phyloP scores from a whole-genome alignment of 2,113 vertebrate genomes.

The Trochalopteron elliotii region DNA sequence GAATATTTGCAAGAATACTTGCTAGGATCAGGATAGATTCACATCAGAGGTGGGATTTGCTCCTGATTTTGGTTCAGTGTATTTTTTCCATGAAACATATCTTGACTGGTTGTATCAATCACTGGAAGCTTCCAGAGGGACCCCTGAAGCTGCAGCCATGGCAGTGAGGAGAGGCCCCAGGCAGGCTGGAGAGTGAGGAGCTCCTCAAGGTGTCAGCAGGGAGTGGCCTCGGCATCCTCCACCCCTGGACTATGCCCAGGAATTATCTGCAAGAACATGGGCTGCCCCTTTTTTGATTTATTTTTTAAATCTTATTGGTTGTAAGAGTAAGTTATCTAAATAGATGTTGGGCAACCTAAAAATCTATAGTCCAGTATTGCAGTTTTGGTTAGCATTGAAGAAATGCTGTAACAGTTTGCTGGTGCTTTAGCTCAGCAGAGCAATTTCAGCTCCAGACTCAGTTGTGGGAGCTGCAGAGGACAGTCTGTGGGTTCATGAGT shows the following conservation, averaged over 20 bases:
- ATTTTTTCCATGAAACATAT: background rate
- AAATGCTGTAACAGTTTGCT: background rate
- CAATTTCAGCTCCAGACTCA: background rate
- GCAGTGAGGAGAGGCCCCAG: background rate
- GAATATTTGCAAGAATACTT: background rate
- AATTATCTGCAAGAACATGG: background rate
- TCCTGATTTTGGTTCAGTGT: background rate
- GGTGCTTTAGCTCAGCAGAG: background rate
- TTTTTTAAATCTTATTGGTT: background rate
- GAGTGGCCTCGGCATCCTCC: background rate
- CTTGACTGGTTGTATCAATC: background rate
- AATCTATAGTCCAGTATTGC: background rate
- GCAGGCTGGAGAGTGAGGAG: accelerated
- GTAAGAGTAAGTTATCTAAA: background rate
- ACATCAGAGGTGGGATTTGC: background rate
- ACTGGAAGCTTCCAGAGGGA: background rate
- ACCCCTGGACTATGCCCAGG: background rate
- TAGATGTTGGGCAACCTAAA: background rate
- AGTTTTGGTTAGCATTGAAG: background rate
- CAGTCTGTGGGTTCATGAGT: accelerated
- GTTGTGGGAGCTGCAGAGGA: background rate
- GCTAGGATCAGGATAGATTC: background rate
- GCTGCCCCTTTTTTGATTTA: background rate
- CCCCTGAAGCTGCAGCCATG: background rate
- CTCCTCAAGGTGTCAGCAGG: accelerated